Conservation (phyloP, 2,113 vertebrate genomes). For the Strix uralensis region DNA sequence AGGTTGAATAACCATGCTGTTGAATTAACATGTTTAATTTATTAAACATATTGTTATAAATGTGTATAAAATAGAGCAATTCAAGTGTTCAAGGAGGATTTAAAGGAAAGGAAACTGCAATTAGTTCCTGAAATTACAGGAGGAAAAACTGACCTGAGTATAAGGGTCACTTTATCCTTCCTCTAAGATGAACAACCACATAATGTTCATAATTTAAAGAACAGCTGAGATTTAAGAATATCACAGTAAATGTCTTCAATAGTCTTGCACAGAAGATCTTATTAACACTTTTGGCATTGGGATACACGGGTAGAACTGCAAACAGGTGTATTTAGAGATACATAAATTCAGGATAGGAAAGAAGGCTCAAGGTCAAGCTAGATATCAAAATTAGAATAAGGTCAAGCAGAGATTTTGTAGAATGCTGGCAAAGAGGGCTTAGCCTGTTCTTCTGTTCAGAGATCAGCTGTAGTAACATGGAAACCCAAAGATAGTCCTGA, state of each 20-base stretch:
- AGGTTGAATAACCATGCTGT: not conserved
- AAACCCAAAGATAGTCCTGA: not conserved
- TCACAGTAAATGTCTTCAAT: not conserved
- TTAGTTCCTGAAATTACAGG: not conserved
- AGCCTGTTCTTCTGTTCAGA: not conserved
- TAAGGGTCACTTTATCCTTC: not conserved
- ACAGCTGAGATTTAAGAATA: not conserved
- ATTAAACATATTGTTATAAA: not conserved
- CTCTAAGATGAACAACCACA: not conserved
- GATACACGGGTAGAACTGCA: not conserved
- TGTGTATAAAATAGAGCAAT: constrained; percentile 5
- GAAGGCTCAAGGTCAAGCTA: not conserved
- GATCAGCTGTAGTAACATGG: not conserved
- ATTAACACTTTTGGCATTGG: not conserved
- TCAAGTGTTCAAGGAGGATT: not conserved
- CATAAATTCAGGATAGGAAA: not conserved
- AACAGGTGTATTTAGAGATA: not conserved
- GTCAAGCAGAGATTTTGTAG: not conserved
- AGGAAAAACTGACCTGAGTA: not conserved
- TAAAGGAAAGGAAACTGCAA: not conserved
- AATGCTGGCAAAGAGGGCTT: not conserved
- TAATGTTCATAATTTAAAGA: not conserved
- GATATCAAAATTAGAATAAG: not conserved
- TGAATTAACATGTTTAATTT: not conserved
- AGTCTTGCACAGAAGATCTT: not conserved